Percentiles rank a stretch among this genome's conserved stretches.
phyloP scores from a whole-genome alignment of 2,113 vertebrate species.

The Physeter macrocephalus region DNA sequence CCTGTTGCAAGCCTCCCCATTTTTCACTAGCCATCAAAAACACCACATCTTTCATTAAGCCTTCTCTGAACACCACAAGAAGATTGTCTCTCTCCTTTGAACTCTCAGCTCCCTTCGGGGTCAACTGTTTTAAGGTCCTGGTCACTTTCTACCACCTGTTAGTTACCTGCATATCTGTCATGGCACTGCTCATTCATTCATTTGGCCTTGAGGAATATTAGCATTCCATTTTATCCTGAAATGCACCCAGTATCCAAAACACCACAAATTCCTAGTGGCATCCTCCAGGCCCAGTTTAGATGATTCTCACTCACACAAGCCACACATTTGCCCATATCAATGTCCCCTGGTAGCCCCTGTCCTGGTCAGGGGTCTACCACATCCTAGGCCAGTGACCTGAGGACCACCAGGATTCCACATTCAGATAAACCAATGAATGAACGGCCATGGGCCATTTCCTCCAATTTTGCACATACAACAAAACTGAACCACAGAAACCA shows the following conservation, averaged over 20 bases:
- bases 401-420: background rate
- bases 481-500: background rate
- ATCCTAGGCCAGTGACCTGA: background rate
- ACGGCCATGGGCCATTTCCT: background rate
- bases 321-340: background rate
- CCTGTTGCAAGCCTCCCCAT: background rate
- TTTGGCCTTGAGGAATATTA: background rate
- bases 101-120: background rate
- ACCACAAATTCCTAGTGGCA: background rate
- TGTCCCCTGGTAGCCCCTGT: background rate
- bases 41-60: background rate
- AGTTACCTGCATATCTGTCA: background rate
- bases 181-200: background rate
- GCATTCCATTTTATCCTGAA: background rate
- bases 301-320: background rate
- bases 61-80: background rate
- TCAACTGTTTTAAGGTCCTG: background rate
- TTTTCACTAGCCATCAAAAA: background rate
- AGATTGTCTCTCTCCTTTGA: background rate
- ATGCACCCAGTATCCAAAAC: background rate
- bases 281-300: background rate
- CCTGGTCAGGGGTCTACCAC: background rate
- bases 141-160: background rate
- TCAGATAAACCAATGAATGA: background rate
- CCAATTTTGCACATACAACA: background rate